Conservation (phyloP, 1,140 invertebrate genomes). For the Musca vetustissima region DNA sequence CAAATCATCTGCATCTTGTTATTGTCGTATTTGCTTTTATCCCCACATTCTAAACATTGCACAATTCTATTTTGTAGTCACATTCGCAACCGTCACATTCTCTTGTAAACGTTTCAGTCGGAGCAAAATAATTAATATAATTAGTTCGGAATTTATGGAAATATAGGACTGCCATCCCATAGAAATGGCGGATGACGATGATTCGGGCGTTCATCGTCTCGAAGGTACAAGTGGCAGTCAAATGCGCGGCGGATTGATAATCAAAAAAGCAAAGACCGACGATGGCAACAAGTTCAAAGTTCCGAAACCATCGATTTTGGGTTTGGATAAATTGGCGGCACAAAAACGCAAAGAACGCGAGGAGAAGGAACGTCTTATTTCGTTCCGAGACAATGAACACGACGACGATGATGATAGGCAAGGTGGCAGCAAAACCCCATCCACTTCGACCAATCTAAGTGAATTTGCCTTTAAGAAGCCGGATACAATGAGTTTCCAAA, state of each 20-base stretch:
- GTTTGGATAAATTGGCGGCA: constrained; percentile 83
- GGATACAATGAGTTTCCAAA: constrained; percentile 53
- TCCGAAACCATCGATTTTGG: constrained; percentile 77
- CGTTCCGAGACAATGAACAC: constrained; percentile 65
- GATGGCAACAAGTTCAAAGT: constrained; percentile 71
- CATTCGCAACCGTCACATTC: too few relatives aligned
- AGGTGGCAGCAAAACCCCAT: constrained; percentile 22
- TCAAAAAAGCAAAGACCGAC: constrained; percentile 67
- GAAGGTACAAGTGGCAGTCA: constrained; percentile 66
- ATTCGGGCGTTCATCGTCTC: constrained; percentile 69
- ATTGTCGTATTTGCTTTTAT: too few relatives aligned
- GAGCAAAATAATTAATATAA: too few relatives aligned
- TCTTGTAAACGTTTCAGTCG: constrained; percentile 16
- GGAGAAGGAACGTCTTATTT: constrained; percentile 63
- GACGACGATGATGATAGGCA: constrained; percentile 57
- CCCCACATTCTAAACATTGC: too few relatives aligned
- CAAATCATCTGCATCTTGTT: too few relatives aligned
- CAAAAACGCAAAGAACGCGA: constrained; percentile 69
- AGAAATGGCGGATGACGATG: constrained; percentile 38
- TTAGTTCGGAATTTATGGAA: background rate
- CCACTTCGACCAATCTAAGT: constrained; percentile 37
- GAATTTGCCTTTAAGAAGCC: constrained; percentile 49
- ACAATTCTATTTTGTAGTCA: background rate
- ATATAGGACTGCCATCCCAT: background rate
- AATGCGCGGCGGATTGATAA: constrained; percentile 75